Base-by-base conservation (phyloP, 2,113 vertebrate genomes). In the Thamnophis sirtalis region DNA sequence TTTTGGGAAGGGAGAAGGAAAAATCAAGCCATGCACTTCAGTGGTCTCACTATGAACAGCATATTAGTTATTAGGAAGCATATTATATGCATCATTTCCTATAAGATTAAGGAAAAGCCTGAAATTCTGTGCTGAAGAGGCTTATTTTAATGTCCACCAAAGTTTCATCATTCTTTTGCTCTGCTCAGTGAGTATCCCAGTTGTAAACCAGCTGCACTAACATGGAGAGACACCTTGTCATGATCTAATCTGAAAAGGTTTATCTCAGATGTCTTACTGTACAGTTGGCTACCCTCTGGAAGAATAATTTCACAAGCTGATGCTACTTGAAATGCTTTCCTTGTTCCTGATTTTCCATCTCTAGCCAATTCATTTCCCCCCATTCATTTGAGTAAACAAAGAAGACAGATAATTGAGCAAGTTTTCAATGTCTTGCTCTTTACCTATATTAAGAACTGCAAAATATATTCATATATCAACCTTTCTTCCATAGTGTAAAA, bases 401-500 rank as follows among this genome's bases (percentile, higher is more conserved):
- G 56, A 8, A 53, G 54, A 55, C 48, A 93, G 92, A 93, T 94
- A 92, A 87, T 68, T 93, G 68, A 91, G 91, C 87, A 94, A 85
- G 24, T 94, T 91, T 88, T 84, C 92, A 93, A 94, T 94, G 80
- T 50, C 50, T 96, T 96, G 56, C 88, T 84, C 53, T 97, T 94
- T 95, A 87, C 94, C 43, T 93, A 53, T 85, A 50, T 95, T 93
- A 94, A 94, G 93, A 91, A 94, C 87, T 94, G 87, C 89, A 91
- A 90, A 51, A 92, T 86, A 90, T 95, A 90, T 95, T 93, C 87
- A 50, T 95, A 94, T 94, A 91, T 89, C 92, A 94, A 94, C 92
- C 87, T 95, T 96, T 24, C 80, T 96, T 95, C 54, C 9, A 91
- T 92, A 94, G 95, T 92, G 92, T 95, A 97, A 97, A 97, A 97